A percentile compares a stretch with the other conserved stretches of the same genome.
phyloP scores from a whole-genome alignment of 2,888 invertebrate species.

The Nomada ferruginata region DNA sequence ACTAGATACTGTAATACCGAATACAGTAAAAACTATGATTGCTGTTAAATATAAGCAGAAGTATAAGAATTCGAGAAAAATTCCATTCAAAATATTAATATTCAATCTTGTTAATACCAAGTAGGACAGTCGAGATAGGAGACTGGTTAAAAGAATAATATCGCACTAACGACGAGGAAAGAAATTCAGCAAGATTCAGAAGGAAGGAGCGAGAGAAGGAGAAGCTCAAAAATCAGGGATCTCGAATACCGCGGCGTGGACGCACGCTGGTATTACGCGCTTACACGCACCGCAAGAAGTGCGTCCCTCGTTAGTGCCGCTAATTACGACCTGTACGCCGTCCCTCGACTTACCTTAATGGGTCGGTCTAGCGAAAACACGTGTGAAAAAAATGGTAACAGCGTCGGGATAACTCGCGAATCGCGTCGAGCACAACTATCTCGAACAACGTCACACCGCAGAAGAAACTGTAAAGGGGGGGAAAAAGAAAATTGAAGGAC shows the following conservation, averaged over 20 bases:
- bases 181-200: too few relatives aligned
- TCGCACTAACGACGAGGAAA: not conserved
- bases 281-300: conserved; percentile 75
- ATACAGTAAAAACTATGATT: too few relatives aligned
- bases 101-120: too few relatives aligned
- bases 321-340: conserved; percentile 75
- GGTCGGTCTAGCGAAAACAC: conserved; percentile 68
- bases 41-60: too few relatives aligned
- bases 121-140: too few relatives aligned
- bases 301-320: conserved; percentile 80
- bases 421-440: conserved; percentile 23
- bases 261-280: conserved; percentile 64
- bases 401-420: conserved; percentile 50
- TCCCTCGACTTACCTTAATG: conserved; percentile 67
- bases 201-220: not conserved
- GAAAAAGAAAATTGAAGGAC: conserved; percentile 16
- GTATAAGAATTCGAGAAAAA: too few relatives aligned
- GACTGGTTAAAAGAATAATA: too few relatives aligned
- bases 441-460: not conserved
- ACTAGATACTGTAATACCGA: too few relatives aligned
- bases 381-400: conserved; percentile 66
- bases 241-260: conserved; percentile 60
- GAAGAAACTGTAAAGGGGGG: not conserved
- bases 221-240: conserved; percentile 45
- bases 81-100: too few relatives aligned